phyloP scores from a whole-genome alignment of 1,140 invertebrate species.

The Drosophila mojavensis region DNA sequence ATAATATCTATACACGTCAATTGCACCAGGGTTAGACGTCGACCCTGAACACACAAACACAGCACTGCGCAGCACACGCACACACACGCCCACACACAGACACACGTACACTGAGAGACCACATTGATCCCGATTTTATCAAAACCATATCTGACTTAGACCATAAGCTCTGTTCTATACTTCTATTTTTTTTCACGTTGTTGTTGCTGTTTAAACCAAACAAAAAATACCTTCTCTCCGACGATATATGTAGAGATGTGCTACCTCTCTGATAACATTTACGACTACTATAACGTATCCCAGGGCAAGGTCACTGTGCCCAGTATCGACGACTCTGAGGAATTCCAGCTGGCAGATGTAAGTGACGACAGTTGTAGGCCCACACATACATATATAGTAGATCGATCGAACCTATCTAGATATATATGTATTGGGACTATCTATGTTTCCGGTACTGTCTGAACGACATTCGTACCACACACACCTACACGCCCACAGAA shows the following conservation, averaged over 20 bases:
- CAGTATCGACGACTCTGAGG: slow-evolving; percentile 97
- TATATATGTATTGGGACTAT: slow-evolving; percentile 34
- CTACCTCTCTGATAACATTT: slow-evolving; percentile 93
- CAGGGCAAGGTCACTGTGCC: slow-evolving; percentile 99
- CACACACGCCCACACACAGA: slow-evolving; percentile 20
- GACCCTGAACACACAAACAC: slow-evolving; percentile 15
- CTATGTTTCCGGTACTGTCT: slow-evolving; percentile 51
- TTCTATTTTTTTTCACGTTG: slow-evolving; percentile 6
- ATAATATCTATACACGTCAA: slow-evolving; percentile 6
- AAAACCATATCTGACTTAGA: slow-evolving; percentile 52
- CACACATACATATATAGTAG: slow-evolving; percentile 27
- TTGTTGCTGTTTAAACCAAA: slow-evolving; percentile 67
- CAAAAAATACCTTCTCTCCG: slow-evolving; percentile 66
- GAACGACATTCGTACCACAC: slow-evolving; percentile 45
- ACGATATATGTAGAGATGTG: slow-evolving; percentile 88
- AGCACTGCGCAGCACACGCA: slow-evolving; percentile 4
- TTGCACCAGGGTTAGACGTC: slow-evolving; percentile 3
- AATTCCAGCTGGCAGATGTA: slow-evolving; percentile 93
- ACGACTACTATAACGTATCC: slow-evolving; percentile 96
- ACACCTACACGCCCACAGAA: slow-evolving; percentile 46
- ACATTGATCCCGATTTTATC: slow-evolving; percentile 10
- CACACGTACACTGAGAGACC: slow-evolving; percentile 21
- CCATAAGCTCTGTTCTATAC: slow-evolving; percentile 45
- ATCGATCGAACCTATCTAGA: slow-evolving; percentile 13
- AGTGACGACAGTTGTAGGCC: slow-evolving; percentile 79